These are phyloP conservation scores for Numenius arquata DNA, from an alignment of 2,113 vertebrate genomes.

Conservation along the genomic window DNA sequence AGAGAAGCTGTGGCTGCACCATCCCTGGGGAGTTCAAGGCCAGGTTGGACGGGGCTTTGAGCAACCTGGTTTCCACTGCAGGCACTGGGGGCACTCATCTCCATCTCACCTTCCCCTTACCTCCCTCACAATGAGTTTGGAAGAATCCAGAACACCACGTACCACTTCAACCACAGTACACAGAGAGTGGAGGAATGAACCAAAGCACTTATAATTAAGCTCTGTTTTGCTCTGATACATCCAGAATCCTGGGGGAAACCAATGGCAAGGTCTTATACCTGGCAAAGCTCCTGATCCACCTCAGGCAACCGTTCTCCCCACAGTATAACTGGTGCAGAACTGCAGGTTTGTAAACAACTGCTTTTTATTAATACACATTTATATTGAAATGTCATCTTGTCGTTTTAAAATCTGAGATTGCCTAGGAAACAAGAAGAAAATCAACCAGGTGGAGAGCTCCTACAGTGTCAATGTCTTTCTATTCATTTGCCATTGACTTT, in stretches of 20 bases:
- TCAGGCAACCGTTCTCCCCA: not conserved
- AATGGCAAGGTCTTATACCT: not conserved
- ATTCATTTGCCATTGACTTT: not conserved
- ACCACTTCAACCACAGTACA: not conserved
- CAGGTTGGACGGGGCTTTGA: not conserved
- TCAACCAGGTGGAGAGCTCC: conserved; percentile 6
- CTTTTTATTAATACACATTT: not conserved
- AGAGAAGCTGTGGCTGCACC: not conserved
- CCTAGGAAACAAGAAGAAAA: not conserved
- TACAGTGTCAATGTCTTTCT: not conserved
- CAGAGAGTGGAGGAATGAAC: not conserved
- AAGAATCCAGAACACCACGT: not conserved
- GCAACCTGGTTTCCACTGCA: not conserved
- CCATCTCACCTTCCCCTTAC: not conserved
- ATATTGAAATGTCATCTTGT: not conserved
- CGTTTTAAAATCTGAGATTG: not conserved
- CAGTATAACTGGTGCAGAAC: not conserved
- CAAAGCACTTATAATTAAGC: not conserved
- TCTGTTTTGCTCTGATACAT: not conserved
- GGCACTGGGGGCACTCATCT: not conserved
- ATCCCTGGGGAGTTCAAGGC: not conserved
- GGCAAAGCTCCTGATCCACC: not conserved
- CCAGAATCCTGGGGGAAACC: not conserved
- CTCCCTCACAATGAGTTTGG: not conserved
- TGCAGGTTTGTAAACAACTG: not conserved